Evolutionary conservation across 2,113 vertebrate species (phyloP), one percentile per base, ranked within the genome.

Genomic region (Pterocles gutturalis): DNA sequence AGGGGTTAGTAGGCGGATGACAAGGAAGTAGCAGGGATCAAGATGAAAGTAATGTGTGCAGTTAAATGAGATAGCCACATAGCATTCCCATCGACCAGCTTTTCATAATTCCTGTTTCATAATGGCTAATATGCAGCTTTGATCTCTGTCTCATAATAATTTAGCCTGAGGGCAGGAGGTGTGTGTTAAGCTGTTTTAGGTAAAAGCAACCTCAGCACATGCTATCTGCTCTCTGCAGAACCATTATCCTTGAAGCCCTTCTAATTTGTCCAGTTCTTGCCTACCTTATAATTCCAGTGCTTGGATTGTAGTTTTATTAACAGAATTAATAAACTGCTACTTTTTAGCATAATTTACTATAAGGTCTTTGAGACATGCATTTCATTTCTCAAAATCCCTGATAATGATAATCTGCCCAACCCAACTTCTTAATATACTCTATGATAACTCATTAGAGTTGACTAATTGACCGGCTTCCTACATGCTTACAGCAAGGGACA

Each of bases 41-140:
- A 85, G 89, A 79, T 84, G 34, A 92, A 96, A 84, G 72, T 55
- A 64, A 26, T 49, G 48, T 82, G 61, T 71, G 53, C 65, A 53
- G 53, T 94, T 87, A 57, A 76, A 43, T 83, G 80, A 93, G 41
- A 64, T 31, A 79, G 61, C 45, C 61, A 61, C 9, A 8, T 28
- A 60, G 26, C 26, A 61, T 65, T 48, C 28, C 21, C 29, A 61
- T 67, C 69, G 84, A 34, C 25, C 86, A 91, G 72, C 53, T 96
- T 82, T 84, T 84, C 80, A 33, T 87, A 89, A 91, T 86, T 88
- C 80, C 67, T 45, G 34, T 77, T 92, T 91, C 72, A 69, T 93
- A 91, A 84, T 49, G 21, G 34, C 55, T 93, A 84, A 87, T 43
- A 25, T 28, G 25, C 34, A 65, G 28, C 92, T 97, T 96, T 97